These are phyloP conservation scores for Hippocampus comes DNA, from an alignment of 2,113 vertebrate genomes.

Conservation along the genomic window DNA sequence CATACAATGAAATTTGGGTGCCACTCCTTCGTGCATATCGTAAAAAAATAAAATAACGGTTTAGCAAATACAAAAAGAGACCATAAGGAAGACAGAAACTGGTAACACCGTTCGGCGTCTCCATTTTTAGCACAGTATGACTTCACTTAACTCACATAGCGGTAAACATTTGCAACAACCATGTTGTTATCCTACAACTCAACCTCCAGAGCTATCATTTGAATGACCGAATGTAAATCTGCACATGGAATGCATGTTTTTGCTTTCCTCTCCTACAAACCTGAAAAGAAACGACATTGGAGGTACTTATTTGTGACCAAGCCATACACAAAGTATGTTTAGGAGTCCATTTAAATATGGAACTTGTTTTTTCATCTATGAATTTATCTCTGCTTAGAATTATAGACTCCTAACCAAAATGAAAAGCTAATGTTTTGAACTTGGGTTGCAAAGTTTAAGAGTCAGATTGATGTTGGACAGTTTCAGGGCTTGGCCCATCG, in stretches of 20 bases:
- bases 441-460: background rate
- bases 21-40: too few relatives aligned
- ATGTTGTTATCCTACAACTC: background rate
- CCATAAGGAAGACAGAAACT: background rate
- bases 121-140: background rate
- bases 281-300: background rate
- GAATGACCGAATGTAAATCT: background rate
- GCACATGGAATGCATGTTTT: background rate
- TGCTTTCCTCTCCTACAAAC: background rate
- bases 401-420: background rate
- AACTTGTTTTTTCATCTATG: background rate
- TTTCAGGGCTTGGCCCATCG: background rate
- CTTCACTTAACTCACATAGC: background rate
- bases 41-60: too few relatives aligned
- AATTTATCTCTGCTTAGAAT: background rate
- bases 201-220: background rate
- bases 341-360: background rate
- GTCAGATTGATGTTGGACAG: background rate
- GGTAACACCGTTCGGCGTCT: background rate
- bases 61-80: too few relatives aligned
- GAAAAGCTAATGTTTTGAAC: background rate
- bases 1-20: too few relatives aligned
- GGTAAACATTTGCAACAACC: background rate
- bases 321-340: background rate
- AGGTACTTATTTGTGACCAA: background rate